phyloP scores from a whole-genome alignment of 2,888 invertebrate species.

The Platycheirus albimanus region DNA sequence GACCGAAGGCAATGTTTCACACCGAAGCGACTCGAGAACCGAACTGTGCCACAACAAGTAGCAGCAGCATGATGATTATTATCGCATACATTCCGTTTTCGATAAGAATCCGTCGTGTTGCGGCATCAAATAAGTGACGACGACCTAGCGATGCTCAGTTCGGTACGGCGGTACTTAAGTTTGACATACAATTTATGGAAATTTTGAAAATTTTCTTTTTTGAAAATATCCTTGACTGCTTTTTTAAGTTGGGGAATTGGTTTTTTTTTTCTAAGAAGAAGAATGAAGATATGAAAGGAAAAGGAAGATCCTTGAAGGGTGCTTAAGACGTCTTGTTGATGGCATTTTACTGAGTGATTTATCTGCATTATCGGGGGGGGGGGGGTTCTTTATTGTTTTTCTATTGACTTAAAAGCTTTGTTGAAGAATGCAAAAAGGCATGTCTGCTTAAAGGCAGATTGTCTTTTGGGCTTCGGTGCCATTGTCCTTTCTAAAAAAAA shows the following conservation, averaged over 20 bases:
- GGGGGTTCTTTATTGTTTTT: constrained; percentile 14
- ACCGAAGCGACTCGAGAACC: not conserved
- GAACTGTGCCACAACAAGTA: constrained; percentile 40
- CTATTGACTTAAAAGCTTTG: constrained; percentile 35
- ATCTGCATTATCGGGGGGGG: constrained; percentile 21
- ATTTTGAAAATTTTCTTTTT: constrained; percentile 13
- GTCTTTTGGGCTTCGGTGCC: constrained; percentile 4
- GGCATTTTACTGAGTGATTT: constrained; percentile 33
- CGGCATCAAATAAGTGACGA: constrained; percentile 46
- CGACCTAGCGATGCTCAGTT: no score
- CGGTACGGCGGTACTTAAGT: not conserved
- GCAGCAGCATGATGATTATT: constrained; percentile 39
- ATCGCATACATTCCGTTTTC: constrained; percentile 28
- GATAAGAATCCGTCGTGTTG: constrained; percentile 64
- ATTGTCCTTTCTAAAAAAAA: constrained; percentile 11
- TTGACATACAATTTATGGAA: no score
- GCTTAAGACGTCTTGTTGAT: constrained; percentile 35
- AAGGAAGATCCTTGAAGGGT: constrained; percentile 10
- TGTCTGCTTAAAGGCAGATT: constrained; percentile 18
- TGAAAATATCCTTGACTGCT: not conserved
- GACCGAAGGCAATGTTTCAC: not conserved
- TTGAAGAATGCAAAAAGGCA: not conserved
- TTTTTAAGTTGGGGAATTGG: no score
- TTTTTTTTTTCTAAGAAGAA: not conserved
- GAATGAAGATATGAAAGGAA: constrained; percentile 2